Evolutionary conservation across 2,797 vertebrate species (phyloP).

Genomic region (Neomorphus geoffroyi): DNA sequence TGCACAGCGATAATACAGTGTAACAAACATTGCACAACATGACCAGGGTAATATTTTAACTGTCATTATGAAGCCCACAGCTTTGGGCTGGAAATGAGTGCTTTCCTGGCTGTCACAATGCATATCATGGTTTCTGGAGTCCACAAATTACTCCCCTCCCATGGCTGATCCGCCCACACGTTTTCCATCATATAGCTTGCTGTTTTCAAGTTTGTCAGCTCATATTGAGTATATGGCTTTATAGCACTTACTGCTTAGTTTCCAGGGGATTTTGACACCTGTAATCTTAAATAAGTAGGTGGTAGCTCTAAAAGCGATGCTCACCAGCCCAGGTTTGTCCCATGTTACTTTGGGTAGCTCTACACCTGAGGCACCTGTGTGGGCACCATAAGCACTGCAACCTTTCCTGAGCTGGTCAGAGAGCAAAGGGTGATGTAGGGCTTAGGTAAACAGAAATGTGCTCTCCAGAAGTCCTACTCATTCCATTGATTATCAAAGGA

Average conservation of each 20-base stretch:
- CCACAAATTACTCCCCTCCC: neutral
- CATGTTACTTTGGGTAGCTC: neutral
- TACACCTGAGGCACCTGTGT: neutral
- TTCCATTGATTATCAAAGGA: neutral
- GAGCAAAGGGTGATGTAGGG: neutral
- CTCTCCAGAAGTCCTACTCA: neutral
- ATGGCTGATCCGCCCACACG: neutral
- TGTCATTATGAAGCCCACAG: neutral
- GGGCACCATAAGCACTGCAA: neutral
- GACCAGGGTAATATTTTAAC: neutral
- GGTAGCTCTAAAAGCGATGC: neutral
- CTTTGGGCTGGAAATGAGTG: neutral
- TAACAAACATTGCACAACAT: neutral
- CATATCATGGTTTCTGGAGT: neutral
- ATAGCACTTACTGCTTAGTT: neutral
- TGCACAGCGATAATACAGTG: neutral
- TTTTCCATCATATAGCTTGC: neutral
- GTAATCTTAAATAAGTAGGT: neutral
- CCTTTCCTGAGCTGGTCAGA: neutral
- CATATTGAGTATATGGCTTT: neutral
- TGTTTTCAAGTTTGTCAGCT: slow-evolving; percentile 4
- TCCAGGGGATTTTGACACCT: neutral
- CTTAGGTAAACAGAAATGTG: neutral
- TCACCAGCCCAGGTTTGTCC: neutral
- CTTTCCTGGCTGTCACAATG: neutral